Percentiles rank a stretch among this genome's conserved stretches.
Evolutionary conservation across 2,797 vertebrate genomes (phyloP).

Genomic region (Holocentrus rufus): DNA sequence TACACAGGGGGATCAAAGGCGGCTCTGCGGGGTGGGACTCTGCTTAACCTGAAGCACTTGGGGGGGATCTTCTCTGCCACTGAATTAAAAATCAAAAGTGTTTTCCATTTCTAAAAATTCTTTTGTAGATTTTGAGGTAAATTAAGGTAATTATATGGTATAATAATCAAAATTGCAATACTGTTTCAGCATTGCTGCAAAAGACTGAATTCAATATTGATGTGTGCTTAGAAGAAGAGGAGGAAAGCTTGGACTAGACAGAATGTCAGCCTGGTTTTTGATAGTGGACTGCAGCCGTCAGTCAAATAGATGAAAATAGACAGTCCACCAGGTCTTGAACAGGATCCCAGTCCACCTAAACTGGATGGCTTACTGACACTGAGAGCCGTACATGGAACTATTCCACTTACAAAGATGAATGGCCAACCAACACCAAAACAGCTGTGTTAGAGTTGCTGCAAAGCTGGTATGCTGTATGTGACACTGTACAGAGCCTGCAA

Average conservation of each 20-base stretch:
- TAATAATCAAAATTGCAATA: too few relatives aligned
- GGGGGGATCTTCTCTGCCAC: constrained; percentile 2
- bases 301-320: neutral
- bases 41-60: constrained; percentile 42
- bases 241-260: neutral
- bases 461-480: too few relatives aligned
- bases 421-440: neutral
- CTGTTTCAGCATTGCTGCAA: too few relatives aligned
- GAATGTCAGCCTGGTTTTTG: neutral
- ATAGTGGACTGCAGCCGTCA: too few relatives aligned
- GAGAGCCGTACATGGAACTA: too few relatives aligned
- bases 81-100: neutral
- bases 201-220: too few relatives aligned
- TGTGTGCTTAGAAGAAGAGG: neutral
- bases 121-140: too few relatives aligned
- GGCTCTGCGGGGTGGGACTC: constrained; percentile 51
- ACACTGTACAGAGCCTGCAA: too few relatives aligned
- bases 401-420: neutral
- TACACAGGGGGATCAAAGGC: constrained; percentile 41
- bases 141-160: too few relatives aligned
- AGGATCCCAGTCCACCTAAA: neutral
- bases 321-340: neutral
- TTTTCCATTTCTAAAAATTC: too few relatives aligned
- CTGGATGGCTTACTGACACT: too few relatives aligned
- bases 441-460: neutral